Base-by-base conservation (phyloP, 2,888 invertebrate species). In the Lepidocyrtoides sp. region DNA sequence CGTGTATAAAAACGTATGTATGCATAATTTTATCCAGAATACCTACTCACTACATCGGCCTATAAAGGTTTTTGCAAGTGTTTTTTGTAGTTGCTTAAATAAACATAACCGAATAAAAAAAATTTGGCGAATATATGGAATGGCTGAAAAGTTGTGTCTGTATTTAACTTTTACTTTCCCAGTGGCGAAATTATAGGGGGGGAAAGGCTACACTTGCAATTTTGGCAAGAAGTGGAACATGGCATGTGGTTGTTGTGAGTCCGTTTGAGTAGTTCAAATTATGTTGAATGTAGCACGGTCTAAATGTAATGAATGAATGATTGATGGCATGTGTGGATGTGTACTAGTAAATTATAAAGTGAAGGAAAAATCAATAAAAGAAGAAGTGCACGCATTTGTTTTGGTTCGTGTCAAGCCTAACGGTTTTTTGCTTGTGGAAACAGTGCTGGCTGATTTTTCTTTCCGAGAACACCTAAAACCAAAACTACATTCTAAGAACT, bases 291-390 rank as follows among this genome's bases (percentile, higher is more conserved):
- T n/a, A n/a, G n/a, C n/a, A n/a, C n/a, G n/a, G n/a, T n/a, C n/a
- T n/a, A n/a, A n/a, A n/a, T n/a, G n/a, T n/a, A n/a, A n/a, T n/a
- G n/a, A n/a, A 8, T 20, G 8, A 75, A 75, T 75, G 75, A 48
- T 48, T 48, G 75, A 75, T 75, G 75, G 48, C 26, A 51, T 75
- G 23, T 48, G 75, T 75, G 20, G 48, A 14, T 2, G 8, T 48
- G n/a, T n/a, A 12, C 36, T 75, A n/a, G 23, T 26, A 23, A 75
- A 75, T 48, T 48, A 48, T 48, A 23, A 75, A 26, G 75, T 75
- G 44, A 44, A 75, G n/a, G n/a, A n/a, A 66, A 75, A 75, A 72
- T 51, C 75, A 75, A 75, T 75, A 75, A n/a, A n/a, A n/a, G 17
- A 8, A 41, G 14, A 75, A 75, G 44, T 75, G 75, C 75, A 75